Evolutionary conservation across 2,888 invertebrate species (phyloP), one percentile per base, ranked within the genome.

Genomic region (Penaeus monodon): DNA sequence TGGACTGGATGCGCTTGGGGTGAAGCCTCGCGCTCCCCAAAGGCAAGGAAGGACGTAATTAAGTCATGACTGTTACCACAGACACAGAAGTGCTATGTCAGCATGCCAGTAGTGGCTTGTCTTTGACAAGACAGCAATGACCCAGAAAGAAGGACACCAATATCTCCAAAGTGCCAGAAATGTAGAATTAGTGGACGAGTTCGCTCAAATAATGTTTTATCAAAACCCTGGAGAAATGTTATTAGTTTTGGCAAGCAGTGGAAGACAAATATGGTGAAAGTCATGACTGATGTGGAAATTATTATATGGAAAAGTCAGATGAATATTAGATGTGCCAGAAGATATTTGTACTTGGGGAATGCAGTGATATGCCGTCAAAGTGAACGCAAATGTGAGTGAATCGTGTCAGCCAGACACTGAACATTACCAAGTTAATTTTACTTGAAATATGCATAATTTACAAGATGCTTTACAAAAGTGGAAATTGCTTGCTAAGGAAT

Each of bases 381-480:
- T 79, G 79, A 84, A 70, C 38, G 82, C 78, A 77, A 78, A 63
- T 64, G 82, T 82, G 77, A 86, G 81, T 85, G 81, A 74, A 81
- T 85, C 81, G 85, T 76, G 81, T 81, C 80, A 73, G 65, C 77
- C 76, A 66, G 84, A 79, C 78, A 86, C 77, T 38, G 78, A 85
- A 85, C 85, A 80, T 86, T 77, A 82, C 77, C 82, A 86, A 86
- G 86, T 86, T 86, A 86, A 82, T 86, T 81, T 86, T 86, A 83
- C 82, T 86, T 86, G 86, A 86, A 85, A 86, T 86, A 86, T 86
- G 86, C 86, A 86, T 86, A 86, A 86, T 86, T 86, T 86, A 82
- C 86, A 86, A 83, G 86, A 86, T 86, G 86, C 86, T 86, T 86
- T 86, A 86, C 86, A 86, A 86, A 83, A 86, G 82, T 80, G 86